phyloP scores from a whole-genome alignment of 2,888 invertebrate genomes.

The Tetrapedia diversipes region DNA sequence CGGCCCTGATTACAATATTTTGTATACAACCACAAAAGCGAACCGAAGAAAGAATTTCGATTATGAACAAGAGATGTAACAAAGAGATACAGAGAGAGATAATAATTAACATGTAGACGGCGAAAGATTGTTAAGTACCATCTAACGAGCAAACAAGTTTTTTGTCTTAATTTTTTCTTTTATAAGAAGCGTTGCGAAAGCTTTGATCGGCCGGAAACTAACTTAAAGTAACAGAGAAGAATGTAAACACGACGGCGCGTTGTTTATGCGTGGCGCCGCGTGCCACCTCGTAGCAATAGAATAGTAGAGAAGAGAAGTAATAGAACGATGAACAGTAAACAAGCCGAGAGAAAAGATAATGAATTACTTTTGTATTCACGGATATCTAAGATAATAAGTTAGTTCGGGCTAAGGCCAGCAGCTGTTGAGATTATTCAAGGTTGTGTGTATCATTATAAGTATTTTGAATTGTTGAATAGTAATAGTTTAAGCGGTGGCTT shows the following conservation, averaged over 20 bases:
- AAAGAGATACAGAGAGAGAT: constrained; percentile 18
- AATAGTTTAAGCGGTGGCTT: constrained; percentile 76
- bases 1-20: constrained; percentile 74
- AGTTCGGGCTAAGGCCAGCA: constrained; percentile 80
- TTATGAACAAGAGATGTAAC: constrained; percentile 7
- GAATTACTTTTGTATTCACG: constrained; percentile 77
- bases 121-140: constrained; percentile 17
- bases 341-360: constrained; percentile 42
- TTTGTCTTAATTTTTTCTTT: not conserved
- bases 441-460: constrained; percentile 83
- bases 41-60: constrained; percentile 6
- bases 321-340: constrained; percentile 48
- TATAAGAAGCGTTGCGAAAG: constrained; percentile 48
- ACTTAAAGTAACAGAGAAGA: constrained; percentile 46
- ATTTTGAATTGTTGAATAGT: constrained; percentile 82
- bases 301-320: too few species aligned
- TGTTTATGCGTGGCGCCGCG: too few species aligned
- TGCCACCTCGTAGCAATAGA: too few species aligned
- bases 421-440: constrained; percentile 83
- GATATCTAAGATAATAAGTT: constrained; percentile 75
- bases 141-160: not conserved
- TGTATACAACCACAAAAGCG: constrained; percentile 67
- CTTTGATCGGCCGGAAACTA: constrained; percentile 59
- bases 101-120: constrained; percentile 9
- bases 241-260: not conserved